Evolutionary conservation across 2,888 invertebrate species (phyloP), one percentile per base, ranked within the genome.

Genomic region (Calliphora vomitoria): DNA sequence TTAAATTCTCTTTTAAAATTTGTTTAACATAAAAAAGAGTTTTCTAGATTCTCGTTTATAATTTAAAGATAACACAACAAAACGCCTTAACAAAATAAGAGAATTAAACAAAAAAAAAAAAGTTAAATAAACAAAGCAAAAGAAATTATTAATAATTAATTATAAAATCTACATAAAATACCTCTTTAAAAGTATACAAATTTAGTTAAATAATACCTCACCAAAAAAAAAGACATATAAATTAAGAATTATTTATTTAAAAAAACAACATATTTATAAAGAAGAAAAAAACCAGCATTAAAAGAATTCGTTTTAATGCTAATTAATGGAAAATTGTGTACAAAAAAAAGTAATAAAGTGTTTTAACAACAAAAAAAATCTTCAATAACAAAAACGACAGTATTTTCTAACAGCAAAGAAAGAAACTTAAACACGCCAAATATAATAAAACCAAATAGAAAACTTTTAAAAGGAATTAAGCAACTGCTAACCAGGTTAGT

Each of bases 21-120:
- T 41, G 8, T 41, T 41, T 8, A 41, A 41, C 11, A 41, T 13
- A 58, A 38, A 68, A 58, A 75, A 66, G 71, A 84, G 71, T 75
- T 81, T 79, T 85, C 80, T 82, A 82, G 82, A 82, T 62, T 50
- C 41, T 18, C 47, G 44, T 66, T n/a, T n/a, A n/a, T n/a, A n/a
- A n/a, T n/a, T 25, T 25, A 25, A 25, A 25, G 50, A 85, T 58
- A 86, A 82, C 55, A 55, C 20, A 50, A 53, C 72, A 72, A n/a
- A 41, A 71, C 44, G 74, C 47, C 31, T 74, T 44, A 74, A 64
- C 15, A 55, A 66, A 8, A 79, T 38, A 58, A 60, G 31, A 79
- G 53, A 50, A 47, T 31, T 44, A 58, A 75, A 79, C 44, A 15
- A 58, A 53, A 20, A 71, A 15, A 15, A 58, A 53, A 20, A 71